Evolutionary conservation across 2,888 invertebrate genomes (phyloP), one percentile per base, ranked within the genome.

Genomic region (Ichneumoninae sp.): DNA sequence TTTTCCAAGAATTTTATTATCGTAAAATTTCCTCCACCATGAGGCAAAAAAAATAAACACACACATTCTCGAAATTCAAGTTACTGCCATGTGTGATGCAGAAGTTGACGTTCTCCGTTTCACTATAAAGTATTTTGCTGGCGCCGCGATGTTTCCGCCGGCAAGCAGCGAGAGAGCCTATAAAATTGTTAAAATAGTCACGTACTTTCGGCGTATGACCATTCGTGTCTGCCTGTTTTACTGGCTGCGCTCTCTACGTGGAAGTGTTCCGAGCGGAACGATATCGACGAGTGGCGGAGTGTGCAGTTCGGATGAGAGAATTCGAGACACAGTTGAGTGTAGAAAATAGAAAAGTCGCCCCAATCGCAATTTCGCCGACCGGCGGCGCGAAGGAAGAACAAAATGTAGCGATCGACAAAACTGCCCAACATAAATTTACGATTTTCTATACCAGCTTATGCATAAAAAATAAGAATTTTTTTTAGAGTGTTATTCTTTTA

Each of bases 111-210:
- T 62, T 70, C 13, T 70, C 16, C 7, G 40, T 33, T 75, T 54
- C 40, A 40, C 52, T 47, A 57, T 75, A 30, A 19, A 54, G 57
- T 57, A 70, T 16, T 30, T 60, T 10, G 10, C n/a, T n/a, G n/a
- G 40, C 40, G 6, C 54, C 16, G 33, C 16, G 50, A 71, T 19
- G 36, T 19, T 54, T n/a, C 10, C 19, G 52, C 8, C 36, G 47
- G 68, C 36, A 36, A 22, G 47, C 10, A n/a, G 54, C 57, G 26
- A 30, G 52, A 26, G 50, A n/a, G 22, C 19, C 80, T 66, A 50
- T 57, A 40, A 80, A 80, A 83, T 80, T 71, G 80, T 66, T 65
- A 83, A 76, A 78, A 80, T 62, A 10, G 36, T 76, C 80, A 83
- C 80, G 83, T 80, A 80, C 57, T 54, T 71, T 65, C 54, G 44